Base-by-base conservation (phyloP, 2,888 invertebrate genomes). In the Coecobrya sp. region DNA sequence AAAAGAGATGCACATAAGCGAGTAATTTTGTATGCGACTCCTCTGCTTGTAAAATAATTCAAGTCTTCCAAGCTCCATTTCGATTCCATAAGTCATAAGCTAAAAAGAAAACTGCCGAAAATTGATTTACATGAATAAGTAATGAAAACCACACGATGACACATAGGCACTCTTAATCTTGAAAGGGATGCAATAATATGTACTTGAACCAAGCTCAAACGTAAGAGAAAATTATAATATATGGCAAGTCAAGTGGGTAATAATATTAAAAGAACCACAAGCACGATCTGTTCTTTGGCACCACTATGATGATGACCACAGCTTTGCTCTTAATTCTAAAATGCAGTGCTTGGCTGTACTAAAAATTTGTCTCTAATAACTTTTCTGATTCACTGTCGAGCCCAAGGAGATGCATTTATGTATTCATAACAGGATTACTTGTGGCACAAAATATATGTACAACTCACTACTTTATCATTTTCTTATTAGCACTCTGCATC, bases 391-490 rank as follows among this genome's bases (percentile, higher is more conserved):
- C 73, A 11, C 70, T 70, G 19, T 36, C 19, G 19, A 13, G 70
- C 19, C 22, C 42, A 49, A 45, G 49, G 42, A 10, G 11, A 45
- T 22, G 22, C 22, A 49, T 19, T 19, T 22, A 36, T 81, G 81
- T 52, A 73, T 89, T 89, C 70, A 89, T 36, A 89, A 73, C 68
- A 70, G 84, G 84, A 89, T 89, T 89, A 84, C 84, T 55, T 45
- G 73, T 82, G 84, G 84, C 89, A 86, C 8, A 30, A 70, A 68
- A 86, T 19, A 27, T 55, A 3, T 27, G 52, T 52, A 22, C 19
- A 79, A 1, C 22, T 25, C 52, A 7, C 13, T 19, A 65, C 84
- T 42, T 0, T 49, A 22, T 70, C 85, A 70, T 36, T 49, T 70
- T 86, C 70, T 36, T 85, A 62, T 59, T 52, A 45, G 36, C 59